These are phyloP conservation scores for Luscinia megarhynchos DNA, from an alignment of 2,797 vertebrate genomes.

Conservation along the genomic window DNA sequence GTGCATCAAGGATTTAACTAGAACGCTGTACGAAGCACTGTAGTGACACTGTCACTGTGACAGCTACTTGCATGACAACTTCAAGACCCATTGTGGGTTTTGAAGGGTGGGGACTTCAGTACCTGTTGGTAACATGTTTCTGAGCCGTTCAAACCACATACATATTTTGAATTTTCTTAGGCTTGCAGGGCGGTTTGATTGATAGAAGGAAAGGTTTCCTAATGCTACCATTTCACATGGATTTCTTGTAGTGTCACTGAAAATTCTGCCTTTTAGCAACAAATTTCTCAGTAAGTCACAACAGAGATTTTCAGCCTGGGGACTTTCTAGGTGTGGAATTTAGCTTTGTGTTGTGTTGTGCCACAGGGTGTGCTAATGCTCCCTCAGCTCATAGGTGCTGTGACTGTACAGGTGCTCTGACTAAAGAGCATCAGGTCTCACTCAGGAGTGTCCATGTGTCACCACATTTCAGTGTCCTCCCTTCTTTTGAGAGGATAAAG, in stretches of 20 bases:
- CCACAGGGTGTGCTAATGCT: neutral
- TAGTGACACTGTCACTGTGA: neutral
- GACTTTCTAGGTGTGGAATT: neutral
- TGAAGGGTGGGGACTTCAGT: neutral
- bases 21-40: rapidly evolving
- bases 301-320: neutral
- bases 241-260: neutral
- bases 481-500: neutral
- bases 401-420: neutral
- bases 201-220: neutral
- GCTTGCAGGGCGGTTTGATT: neutral
- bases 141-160: neutral
- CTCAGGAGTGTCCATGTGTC: neutral
- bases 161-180: neutral
- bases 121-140: neutral
- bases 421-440: neutral
- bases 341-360: neutral
- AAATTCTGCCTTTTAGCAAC: neutral
- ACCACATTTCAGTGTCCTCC: neutral
- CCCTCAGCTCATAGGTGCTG: neutral
- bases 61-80: neutral
- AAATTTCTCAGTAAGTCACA: neutral
- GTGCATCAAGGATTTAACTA: neutral
- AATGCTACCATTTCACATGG: neutral
- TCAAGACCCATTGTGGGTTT: neutral